Conservation (phyloP, 2,797 vertebrate species). For the Coregonus suidteri region DNA sequence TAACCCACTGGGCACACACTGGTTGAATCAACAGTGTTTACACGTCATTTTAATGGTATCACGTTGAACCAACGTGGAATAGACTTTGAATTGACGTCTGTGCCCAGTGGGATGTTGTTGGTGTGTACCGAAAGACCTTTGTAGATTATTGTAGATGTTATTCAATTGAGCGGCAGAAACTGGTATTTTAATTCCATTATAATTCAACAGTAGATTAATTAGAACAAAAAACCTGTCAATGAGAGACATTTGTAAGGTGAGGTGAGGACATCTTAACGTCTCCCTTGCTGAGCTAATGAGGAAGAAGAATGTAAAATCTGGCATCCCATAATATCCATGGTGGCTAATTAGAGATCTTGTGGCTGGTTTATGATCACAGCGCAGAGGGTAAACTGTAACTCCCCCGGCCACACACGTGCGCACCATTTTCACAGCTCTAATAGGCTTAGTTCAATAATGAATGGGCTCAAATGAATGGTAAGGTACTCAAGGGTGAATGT, state of each 20-base stretch:
- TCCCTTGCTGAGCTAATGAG: conserved; percentile 16
- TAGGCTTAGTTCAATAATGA: conserved; percentile 47
- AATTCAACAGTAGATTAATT: not conserved
- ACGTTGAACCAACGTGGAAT: too few species aligned
- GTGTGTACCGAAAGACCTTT: not conserved
- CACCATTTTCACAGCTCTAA: conserved; percentile 36
- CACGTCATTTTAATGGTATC: too few species aligned
- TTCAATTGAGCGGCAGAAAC: not conserved
- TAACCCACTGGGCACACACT: too few species aligned
- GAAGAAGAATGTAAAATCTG: conserved; percentile 17
- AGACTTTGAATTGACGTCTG: too few species aligned
- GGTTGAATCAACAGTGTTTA: too few species aligned
- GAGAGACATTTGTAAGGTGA: not conserved
- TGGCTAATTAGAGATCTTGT: conserved; percentile 40
- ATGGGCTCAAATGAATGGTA: conserved; percentile 13
- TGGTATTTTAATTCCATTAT: not conserved
- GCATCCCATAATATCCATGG: conserved; percentile 20
- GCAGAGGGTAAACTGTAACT: conserved; percentile 34
- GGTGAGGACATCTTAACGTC: conserved; percentile 7
- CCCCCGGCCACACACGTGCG: not conserved
- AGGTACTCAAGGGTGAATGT: conserved; percentile 29
- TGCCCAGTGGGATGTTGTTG: not conserved
- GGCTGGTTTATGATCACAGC: conserved; percentile 12
- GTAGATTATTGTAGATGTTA: not conserved
- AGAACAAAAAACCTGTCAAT: conserved; percentile 5